Evolutionary conservation across 2,888 invertebrate species (phyloP), one percentile per base, ranked within the genome.

Genomic region (Malthinus seriepunctatus): DNA sequence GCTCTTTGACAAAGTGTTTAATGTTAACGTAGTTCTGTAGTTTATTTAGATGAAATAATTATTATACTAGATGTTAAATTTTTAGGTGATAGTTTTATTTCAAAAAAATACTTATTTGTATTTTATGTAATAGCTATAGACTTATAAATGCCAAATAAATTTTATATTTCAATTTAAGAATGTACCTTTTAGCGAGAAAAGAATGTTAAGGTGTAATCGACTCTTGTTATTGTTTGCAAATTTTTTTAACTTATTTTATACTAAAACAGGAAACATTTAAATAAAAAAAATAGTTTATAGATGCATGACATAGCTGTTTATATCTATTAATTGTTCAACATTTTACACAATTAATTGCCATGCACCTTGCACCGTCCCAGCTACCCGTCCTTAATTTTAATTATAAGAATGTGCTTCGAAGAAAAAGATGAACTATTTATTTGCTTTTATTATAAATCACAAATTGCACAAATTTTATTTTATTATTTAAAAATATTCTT

Each of bases 341-440:
- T 33, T 39, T 47, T 38, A 47, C 35, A 49, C 44, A 38, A 48
- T 44, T 52, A 37, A 48, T 45, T 44, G 54, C 50, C 42, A 48
- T 39, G 50, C 60, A 56, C 61, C 33, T 15, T 61, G 63, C 65
- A 65, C 65, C 65, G 65, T 65, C 65, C 65, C 59, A 56, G 59
- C 57, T 60, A 56, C 63, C 64, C 64, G 64, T 64, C 64, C 64
- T 55, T 12, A 47, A 45, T 45, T 46, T 57, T 54, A 48, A 59
- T 31, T 45, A 14, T 47, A 45, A 23, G 23, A 23, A 38, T 47
- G 38, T 46, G 46, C 47, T 46, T 46, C 12, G 32, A 38, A 49
- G 33, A 11, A 39, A 12, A 10, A 11, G 6, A 11, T 12, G n/a
- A 39, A 39, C 3, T 39, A 12, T 12, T 11, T 8, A 34, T 32